Percentiles rank a stretch among this genome's conserved stretches.
phyloP scores from a whole-genome alignment of 2,888 invertebrate species.

The Melanchra persicariae region DNA sequence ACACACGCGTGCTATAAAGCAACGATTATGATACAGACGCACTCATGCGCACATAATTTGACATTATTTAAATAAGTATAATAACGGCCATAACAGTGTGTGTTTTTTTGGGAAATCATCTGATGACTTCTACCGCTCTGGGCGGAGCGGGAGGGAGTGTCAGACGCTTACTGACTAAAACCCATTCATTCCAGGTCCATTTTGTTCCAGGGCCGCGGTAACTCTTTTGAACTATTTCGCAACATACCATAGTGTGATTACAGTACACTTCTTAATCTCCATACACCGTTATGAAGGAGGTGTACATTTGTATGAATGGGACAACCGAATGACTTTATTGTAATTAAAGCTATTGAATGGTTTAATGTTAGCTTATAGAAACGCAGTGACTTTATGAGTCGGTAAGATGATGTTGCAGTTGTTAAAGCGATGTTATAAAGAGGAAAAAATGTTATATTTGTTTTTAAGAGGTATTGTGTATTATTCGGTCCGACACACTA shows the following conservation, averaged over 20 bases:
- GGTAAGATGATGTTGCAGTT: background rate
- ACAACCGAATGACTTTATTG: conserved; percentile 17
- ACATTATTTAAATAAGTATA: conserved; percentile 59
- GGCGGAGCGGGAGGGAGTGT: background rate
- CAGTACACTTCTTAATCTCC: conserved; percentile 26
- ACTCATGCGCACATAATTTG: conserved; percentile 49
- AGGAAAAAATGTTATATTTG: background rate
- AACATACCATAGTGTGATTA: conserved; percentile 23
- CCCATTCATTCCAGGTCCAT: background rate
- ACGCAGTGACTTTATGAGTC: background rate
- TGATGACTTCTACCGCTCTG: background rate
- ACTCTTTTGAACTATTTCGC: background rate
- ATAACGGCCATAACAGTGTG: conserved; percentile 39
- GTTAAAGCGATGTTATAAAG: background rate
- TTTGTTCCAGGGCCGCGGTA: no score
- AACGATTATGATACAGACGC: conserved; percentile 44
- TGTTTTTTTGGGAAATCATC: background rate
- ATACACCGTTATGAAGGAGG: conserved; percentile 13
- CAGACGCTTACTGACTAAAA: background rate
- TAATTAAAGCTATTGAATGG: conserved; percentile 29
- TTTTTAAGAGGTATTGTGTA: background rate
- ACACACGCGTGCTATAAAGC: conserved; percentile 25
- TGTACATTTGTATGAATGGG: conserved; percentile 5
- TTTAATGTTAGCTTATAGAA: conserved; percentile 8
- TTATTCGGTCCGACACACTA: no score